Conservation (phyloP, 2,113 vertebrate species). For the Aspiorhynchus laticeps region DNA sequence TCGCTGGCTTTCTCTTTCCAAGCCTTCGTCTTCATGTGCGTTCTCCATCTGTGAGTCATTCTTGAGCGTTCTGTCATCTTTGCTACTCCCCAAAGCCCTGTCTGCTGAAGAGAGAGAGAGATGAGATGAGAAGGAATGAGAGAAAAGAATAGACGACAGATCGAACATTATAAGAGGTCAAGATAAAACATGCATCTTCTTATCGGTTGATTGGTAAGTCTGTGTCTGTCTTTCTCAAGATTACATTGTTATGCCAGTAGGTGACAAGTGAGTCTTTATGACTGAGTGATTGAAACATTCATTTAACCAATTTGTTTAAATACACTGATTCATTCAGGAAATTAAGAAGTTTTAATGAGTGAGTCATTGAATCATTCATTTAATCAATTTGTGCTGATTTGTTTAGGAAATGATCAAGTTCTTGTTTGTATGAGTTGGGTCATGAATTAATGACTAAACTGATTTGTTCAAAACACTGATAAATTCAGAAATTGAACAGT, state of each 20-base stretch:
- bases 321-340: not conserved
- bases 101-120: not conserved
- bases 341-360: not conserved
- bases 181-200: not conserved
- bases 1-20: not conserved
- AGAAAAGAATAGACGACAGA: not conserved
- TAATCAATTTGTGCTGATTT: not conserved
- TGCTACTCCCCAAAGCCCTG: constrained; percentile 1
- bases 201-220: not conserved
- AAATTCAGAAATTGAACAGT: not conserved
- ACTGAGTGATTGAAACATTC: not conserved
- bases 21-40: not conserved
- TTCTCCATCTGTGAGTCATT: constrained; percentile 22
- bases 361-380: not conserved
- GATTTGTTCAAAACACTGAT: not conserved
- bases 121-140: not conserved
- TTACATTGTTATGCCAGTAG: not conserved
- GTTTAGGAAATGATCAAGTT: not conserved
- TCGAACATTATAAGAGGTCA: not conserved
- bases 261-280: not conserved
- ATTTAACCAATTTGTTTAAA: not conserved
- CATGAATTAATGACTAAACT: not conserved
- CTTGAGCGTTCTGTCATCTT: constrained; percentile 19
- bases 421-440: not conserved
- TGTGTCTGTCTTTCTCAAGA: not conserved